A percentile compares a stretch with the other conserved stretches of the same genome.
phyloP scores from a whole-genome alignment of 2,888 invertebrate genomes.

The Pyrocoelia pectoralis region DNA sequence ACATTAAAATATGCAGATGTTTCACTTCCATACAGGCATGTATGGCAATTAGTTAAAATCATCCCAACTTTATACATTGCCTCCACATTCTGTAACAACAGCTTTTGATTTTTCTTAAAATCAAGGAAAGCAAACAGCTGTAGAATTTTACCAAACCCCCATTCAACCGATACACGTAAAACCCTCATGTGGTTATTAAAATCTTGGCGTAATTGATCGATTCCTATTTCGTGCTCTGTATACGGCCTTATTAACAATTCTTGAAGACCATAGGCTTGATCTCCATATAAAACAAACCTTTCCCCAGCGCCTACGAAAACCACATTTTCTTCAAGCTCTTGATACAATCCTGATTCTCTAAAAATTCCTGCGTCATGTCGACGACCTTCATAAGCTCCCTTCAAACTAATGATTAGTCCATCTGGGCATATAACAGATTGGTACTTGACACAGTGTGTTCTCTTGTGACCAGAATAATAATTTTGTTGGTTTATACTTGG shows the following conservation, averaged over 20 bases:
- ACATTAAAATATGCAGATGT: slow-evolving; percentile 3
- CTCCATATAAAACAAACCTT: slow-evolving; percentile 11
- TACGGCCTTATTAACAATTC: slow-evolving; percentile 2
- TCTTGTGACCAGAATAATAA: slow-evolving; percentile 35
- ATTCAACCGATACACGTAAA: slow-evolving; percentile 33
- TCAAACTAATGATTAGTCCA: slow-evolving; percentile 38
- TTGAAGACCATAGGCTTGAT: slow-evolving; percentile 4
- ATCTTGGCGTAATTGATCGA: not conserved
- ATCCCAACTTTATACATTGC: slow-evolving; percentile 1
- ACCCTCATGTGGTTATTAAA: slow-evolving; percentile 20
- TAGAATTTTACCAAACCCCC: slow-evolving; percentile 41
- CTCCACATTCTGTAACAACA: slow-evolving; percentile 8
- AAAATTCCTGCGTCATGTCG: slow-evolving; percentile 36
- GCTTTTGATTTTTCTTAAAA: slow-evolving; percentile 27
- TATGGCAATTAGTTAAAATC: slow-evolving; percentile 2
- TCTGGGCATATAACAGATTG: slow-evolving; percentile 38
- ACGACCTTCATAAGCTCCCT: slow-evolving; percentile 35
- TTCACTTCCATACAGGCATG: slow-evolving; percentile 3
- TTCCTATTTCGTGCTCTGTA: slow-evolving; percentile 1
- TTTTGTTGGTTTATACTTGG: slow-evolving; percentile 31
- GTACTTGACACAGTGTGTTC: slow-evolving; percentile 35
- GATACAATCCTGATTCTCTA: slow-evolving; percentile 21
- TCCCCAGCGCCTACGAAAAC: slow-evolving; percentile 1
- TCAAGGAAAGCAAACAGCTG: slow-evolving; percentile 23
- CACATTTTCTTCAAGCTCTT: slow-evolving; percentile 29